phyloP scores from a whole-genome alignment of 1,140 invertebrate genomes.

The Rhizoglyphus robini region DNA sequence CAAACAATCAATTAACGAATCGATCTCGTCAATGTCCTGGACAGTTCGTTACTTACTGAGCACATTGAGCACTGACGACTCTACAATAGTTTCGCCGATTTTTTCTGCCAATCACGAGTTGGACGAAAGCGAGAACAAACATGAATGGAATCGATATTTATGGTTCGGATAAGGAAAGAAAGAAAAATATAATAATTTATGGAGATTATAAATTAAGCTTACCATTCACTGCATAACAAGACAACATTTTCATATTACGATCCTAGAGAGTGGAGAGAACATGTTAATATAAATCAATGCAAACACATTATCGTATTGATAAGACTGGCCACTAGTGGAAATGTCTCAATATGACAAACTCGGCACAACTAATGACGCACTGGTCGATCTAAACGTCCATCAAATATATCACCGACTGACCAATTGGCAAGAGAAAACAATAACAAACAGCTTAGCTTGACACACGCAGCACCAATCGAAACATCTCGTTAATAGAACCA shows the following conservation, averaged over 20 bases:
- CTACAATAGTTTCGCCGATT: slow-evolving; percentile 67
- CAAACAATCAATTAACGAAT: not conserved
- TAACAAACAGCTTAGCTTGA: too few relatives aligned
- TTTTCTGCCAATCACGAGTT: slow-evolving; percentile 31
- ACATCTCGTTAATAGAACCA: too few relatives aligned
- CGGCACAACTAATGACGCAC: not conserved
- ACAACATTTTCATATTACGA: slow-evolving; percentile 55
- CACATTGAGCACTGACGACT: slow-evolving; percentile 75
- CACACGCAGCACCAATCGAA: too few relatives aligned
- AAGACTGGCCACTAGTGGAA: not conserved
- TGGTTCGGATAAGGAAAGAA: not conserved
- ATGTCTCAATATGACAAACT: too few relatives aligned
- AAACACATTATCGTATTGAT: slow-evolving; percentile 3
- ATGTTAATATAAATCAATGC: slow-evolving; percentile 14
- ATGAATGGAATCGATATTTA: not conserved
- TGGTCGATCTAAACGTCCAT: too few relatives aligned
- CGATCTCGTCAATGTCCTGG: not conserved
- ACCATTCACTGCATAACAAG: slow-evolving; percentile 62
- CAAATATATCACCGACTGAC: too few relatives aligned
- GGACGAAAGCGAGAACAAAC: not conserved
- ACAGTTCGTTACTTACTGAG: slow-evolving; percentile 58
- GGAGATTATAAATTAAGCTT: slow-evolving; percentile 18
- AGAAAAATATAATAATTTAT: not conserved
- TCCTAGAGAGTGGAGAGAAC: slow-evolving; percentile 35
- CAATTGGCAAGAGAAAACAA: too few relatives aligned